These are phyloP conservation scores for Drosophila mercatorum DNA, from an alignment of 2,888 invertebrate genomes.

Conservation along the genomic window DNA sequence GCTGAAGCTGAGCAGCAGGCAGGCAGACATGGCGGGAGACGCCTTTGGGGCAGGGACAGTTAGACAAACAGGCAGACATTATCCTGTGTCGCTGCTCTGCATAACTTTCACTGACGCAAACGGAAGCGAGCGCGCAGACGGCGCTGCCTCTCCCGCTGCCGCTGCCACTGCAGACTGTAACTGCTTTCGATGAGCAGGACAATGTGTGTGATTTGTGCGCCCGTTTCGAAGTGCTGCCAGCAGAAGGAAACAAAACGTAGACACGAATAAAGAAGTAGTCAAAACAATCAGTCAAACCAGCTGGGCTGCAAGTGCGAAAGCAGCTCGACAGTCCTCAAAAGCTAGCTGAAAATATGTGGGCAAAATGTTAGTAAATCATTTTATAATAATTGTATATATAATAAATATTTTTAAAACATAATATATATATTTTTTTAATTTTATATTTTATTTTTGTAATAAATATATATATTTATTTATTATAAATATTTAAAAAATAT, in stretches of 20 bases:
- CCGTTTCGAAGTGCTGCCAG: conserved; percentile 28
- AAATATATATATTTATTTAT: too few species aligned
- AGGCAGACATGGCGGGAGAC: conserved; percentile 57
- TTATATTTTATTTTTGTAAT: too few species aligned
- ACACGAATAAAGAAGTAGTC: conserved; percentile 9
- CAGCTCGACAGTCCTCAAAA: too few species aligned
- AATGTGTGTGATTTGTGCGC: conserved; percentile 52
- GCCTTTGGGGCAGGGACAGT: conserved; percentile 47
- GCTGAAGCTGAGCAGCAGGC: conserved; percentile 13
- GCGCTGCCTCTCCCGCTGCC: conserved; percentile 3
- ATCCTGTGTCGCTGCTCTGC: conserved; percentile 60
- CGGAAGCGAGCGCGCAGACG: conserved; percentile 7
- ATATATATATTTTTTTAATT: too few species aligned
- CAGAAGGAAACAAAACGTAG: neutral
- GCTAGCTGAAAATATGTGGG: neutral
- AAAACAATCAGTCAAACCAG: conserved; percentile 25
- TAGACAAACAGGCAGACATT: conserved; percentile 75
- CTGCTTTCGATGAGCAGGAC: conserved; percentile 37
- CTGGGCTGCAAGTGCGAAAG: neutral
- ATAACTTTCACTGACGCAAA: conserved; percentile 72
- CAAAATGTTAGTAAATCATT: too few species aligned
- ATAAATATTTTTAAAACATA: too few species aligned
- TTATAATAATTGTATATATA: too few species aligned
- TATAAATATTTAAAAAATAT: neutral
- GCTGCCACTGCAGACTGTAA: conserved; percentile 22